Percentiles rank a stretch among this genome's conserved stretches.
phyloP scores from a whole-genome alignment of 1,140 invertebrate species.

The Druon quercuslanigerum region DNA sequence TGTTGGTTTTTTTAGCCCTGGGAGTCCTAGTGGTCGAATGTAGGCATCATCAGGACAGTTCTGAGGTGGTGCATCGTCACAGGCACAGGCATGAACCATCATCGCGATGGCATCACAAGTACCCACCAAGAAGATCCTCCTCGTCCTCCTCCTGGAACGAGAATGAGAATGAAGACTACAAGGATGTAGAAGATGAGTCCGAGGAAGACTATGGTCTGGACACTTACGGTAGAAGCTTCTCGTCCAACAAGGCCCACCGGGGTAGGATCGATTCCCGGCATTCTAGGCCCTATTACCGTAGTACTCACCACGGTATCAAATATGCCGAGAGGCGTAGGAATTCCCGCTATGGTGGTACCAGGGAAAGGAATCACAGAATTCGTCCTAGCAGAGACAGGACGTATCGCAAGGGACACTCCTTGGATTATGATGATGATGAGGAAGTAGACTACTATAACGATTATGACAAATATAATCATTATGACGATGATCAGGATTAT shows the following conservation, averaged over 20 bases:
- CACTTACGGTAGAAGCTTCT: conserved; percentile 36
- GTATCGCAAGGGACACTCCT: conserved; percentile 18
- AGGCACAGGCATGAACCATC: conserved; percentile 59
- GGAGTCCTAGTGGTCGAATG: conserved; percentile 46
- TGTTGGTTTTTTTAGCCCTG: conserved; percentile 42
- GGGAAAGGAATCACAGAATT: conserved; percentile 41
- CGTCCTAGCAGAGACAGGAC: conserved; percentile 42
- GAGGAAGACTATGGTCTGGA: conserved; percentile 38
- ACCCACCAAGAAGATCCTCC: conserved; percentile 30
- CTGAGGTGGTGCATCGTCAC: conserved; percentile 53
- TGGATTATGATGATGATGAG: conserved; percentile 42
- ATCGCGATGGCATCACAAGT: conserved; percentile 37
- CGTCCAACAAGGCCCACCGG: background rate
- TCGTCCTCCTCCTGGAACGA: background rate
- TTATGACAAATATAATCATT: conserved; percentile 22
- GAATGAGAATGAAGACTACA: conserved; percentile 42
- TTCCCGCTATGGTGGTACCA: conserved; percentile 34
- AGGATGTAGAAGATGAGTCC: conserved; percentile 42
- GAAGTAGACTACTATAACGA: conserved; percentile 42
- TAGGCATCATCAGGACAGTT: conserved; percentile 42
- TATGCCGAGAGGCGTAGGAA: conserved; percentile 34
- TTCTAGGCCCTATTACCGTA: conserved; percentile 28
- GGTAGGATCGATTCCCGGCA: conserved; percentile 4
- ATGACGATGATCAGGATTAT: background rate
- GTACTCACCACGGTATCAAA: conserved; percentile 41